phyloP scores from a whole-genome alignment of 2,113 vertebrate genomes.

The Mobula birostris region DNA sequence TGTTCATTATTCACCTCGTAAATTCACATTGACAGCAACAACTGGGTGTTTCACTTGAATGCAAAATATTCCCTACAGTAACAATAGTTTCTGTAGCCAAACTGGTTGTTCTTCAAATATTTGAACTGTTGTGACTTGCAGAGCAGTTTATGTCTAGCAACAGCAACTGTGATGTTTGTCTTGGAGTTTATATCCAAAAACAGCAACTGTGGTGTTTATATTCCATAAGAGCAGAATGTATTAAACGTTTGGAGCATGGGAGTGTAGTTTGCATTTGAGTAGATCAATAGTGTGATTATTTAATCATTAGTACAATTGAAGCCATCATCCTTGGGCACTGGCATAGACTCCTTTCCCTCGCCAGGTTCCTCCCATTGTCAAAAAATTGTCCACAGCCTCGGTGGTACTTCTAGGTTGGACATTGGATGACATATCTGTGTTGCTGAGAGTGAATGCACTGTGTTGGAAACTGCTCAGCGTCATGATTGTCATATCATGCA shows the following conservation, averaged over 20 bases:
- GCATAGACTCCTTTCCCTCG: no score
- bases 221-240: background rate
- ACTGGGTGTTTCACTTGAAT: background rate
- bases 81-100: background rate
- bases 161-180: background rate
- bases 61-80: background rate
- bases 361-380: no score
- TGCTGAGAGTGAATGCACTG: no score
- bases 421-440: no score
- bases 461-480: no score
- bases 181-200: background rate
- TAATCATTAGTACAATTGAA: no score
- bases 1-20: background rate
- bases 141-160: background rate
- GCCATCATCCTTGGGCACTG: no score
- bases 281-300: no score
- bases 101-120: background rate
- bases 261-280: background rate
- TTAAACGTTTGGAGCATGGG: background rate
- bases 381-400: no score
- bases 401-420: no score
- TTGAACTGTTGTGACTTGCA: constrained; percentile 17
- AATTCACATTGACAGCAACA: background rate
- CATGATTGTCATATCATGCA: no score
- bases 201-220: background rate